Evolutionary conservation across 1,140 invertebrate species (phyloP).

Genomic region (Agrilus planipennis): DNA sequence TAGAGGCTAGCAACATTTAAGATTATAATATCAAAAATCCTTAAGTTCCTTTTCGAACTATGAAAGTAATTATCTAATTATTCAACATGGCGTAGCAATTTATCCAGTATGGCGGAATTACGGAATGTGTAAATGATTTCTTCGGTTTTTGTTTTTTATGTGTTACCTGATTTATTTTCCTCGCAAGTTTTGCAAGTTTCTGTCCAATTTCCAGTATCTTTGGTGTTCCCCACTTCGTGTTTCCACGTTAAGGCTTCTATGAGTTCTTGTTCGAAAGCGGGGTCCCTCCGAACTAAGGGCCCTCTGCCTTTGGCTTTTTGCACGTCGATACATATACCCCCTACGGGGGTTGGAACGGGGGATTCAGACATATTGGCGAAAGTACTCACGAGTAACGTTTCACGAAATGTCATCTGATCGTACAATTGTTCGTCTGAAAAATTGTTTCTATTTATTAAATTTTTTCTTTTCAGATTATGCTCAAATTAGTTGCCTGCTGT

Average conservation of each 20-base stretch:
- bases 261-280: slow-evolving; percentile 8
- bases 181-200: no score
- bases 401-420: slow-evolving; percentile 22
- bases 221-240: neutral
- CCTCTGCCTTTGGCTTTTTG: slow-evolving; percentile 15
- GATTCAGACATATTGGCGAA: slow-evolving; percentile 8
- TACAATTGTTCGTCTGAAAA: slow-evolving; percentile 31
- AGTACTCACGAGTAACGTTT: slow-evolving; percentile 21
- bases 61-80: no score
- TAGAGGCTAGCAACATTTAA: no score
- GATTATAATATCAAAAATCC: no score
- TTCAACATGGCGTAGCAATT: no score
- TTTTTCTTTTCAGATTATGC: neutral
- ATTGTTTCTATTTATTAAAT: slow-evolving; percentile 9
- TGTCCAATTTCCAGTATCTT: no score
- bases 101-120: no score
- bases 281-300: slow-evolving; percentile 6
- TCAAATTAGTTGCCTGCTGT: neutral
- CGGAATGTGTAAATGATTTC: no score
- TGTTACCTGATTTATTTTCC: no score
- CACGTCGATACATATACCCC: slow-evolving; percentile 24
- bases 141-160: no score
- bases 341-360: slow-evolving; percentile 10
- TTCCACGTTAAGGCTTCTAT: slow-evolving; percentile 1
- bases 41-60: no score